A percentile compares a stretch with the other conserved stretches of the same genome.
These are phyloP conservation scores for Harpagoxenus sublaevis DNA, from an alignment of 2,888 invertebrate genomes.

Conservation along the genomic window DNA sequence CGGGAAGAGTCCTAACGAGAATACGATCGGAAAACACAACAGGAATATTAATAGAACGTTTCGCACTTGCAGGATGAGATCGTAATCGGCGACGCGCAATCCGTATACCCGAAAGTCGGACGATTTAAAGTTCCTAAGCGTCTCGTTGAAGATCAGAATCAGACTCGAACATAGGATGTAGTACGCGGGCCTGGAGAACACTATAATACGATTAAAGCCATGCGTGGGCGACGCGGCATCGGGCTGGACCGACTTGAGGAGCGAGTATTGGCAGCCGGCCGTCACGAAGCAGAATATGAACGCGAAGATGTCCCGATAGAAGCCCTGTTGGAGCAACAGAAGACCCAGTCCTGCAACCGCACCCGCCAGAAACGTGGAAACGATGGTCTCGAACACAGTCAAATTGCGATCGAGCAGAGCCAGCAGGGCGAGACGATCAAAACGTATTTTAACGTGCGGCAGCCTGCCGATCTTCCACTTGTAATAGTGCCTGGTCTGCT, in stretches of 20 bases:
- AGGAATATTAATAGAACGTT: conserved; percentile 93
- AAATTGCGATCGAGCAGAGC: conserved; percentile 97
- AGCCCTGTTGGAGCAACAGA: conserved; percentile 92
- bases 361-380: conserved; percentile 94
- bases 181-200: conserved; percentile 96
- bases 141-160: conserved; percentile 83
- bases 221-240: conserved; percentile 99
- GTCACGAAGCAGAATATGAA: conserved; percentile 99
- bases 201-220: conserved; percentile 97
- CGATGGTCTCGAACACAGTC: conserved; percentile 92
- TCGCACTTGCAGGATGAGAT: conserved; percentile 90
- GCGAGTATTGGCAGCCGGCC: conserved; percentile 98
- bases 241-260: conserved; percentile 99
- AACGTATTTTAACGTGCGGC: conserved; percentile 92
- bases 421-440: conserved; percentile 96
- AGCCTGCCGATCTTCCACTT: conserved; percentile 89
- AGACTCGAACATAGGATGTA: conserved; percentile 91
- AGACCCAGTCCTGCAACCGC: conserved; percentile 95
- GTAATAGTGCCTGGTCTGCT: conserved; percentile 89
- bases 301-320: conserved; percentile 96
- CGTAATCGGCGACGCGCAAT: conserved; percentile 88
- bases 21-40: conserved; percentile 96
- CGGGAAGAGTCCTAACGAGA: conserved; percentile 98
- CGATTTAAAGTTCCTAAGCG: conserved; percentile 84
- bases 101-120: conserved; percentile 86